Conservation (phyloP, 2,888 invertebrate genomes). For the Neoaliturus tenellus region DNA sequence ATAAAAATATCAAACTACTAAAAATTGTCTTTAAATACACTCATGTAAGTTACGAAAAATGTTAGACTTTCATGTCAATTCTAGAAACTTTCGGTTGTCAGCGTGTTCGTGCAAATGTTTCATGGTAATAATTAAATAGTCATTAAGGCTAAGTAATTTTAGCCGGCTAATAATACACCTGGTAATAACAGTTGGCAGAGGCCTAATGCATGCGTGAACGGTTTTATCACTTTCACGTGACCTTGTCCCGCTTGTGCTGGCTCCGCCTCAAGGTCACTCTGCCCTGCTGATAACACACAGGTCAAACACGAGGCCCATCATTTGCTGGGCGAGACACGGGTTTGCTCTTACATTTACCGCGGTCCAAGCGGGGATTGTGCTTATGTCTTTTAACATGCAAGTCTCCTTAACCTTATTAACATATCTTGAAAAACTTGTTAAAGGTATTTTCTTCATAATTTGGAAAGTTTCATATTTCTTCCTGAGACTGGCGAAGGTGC, state of each 20-base stretch:
- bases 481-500: not conserved
- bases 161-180: not conserved
- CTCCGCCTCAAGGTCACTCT: not conserved
- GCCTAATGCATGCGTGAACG: not conserved
- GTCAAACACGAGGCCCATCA: too few relatives aligned
- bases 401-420: too few relatives aligned
- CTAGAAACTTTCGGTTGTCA: too few relatives aligned
- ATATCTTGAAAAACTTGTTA: too few relatives aligned
- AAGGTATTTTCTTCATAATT: not conserved
- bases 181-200: not conserved
- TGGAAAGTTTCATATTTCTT: not conserved
- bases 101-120: not conserved
- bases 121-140: not conserved
- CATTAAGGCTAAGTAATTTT: not conserved
- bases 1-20: too few relatives aligned
- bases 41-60: too few relatives aligned
- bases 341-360: too few relatives aligned
- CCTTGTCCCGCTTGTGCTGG: conserved; percentile 27
- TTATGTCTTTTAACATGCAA: too few relatives aligned
- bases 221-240: conserved; percentile 27
- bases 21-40: too few relatives aligned
- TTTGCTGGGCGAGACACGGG: too few relatives aligned
- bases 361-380: too few relatives aligned
- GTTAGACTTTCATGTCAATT: too few relatives aligned
- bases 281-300: not conserved